phyloP scores from a whole-genome alignment of 2,888 invertebrate genomes.

The Tenthredo mesomela region DNA sequence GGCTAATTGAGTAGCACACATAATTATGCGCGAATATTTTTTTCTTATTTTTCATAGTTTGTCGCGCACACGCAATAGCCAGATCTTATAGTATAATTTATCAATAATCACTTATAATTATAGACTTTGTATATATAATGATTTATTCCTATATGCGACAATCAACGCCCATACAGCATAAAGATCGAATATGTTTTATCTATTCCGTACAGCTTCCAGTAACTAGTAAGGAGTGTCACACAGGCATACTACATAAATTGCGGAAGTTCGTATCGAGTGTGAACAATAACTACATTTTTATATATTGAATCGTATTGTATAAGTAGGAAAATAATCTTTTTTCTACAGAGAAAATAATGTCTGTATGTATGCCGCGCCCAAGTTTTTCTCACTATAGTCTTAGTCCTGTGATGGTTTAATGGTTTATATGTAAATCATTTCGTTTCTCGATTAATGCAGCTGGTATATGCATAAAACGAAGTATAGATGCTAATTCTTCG shows the following conservation, averaged over 20 bases:
- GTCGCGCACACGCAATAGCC: background rate
- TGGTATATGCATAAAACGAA: background rate
- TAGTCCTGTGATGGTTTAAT: background rate
- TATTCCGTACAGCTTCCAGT: background rate
- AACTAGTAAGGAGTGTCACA: constrained; percentile 2
- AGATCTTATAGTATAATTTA: background rate
- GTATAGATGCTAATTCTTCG: background rate
- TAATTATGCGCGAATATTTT: background rate
- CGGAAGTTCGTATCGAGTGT: background rate
- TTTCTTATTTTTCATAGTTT: background rate
- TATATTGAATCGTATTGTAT: background rate
- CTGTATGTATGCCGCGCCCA: background rate
- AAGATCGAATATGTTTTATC: background rate
- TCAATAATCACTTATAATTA: background rate
- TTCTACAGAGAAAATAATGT: background rate
- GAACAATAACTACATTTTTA: background rate
- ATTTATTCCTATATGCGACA: background rate
- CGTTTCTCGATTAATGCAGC: background rate
- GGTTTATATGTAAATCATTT: background rate
- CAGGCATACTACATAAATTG: too few species aligned
- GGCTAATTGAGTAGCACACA: background rate
- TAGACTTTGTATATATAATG: background rate
- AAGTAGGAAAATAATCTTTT: background rate
- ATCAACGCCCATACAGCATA: background rate
- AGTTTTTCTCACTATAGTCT: background rate